Percentiles rank a stretch among this genome's conserved stretches.
phyloP scores from a whole-genome alignment of 2,113 vertebrate genomes.

The Oryzias woworae region DNA sequence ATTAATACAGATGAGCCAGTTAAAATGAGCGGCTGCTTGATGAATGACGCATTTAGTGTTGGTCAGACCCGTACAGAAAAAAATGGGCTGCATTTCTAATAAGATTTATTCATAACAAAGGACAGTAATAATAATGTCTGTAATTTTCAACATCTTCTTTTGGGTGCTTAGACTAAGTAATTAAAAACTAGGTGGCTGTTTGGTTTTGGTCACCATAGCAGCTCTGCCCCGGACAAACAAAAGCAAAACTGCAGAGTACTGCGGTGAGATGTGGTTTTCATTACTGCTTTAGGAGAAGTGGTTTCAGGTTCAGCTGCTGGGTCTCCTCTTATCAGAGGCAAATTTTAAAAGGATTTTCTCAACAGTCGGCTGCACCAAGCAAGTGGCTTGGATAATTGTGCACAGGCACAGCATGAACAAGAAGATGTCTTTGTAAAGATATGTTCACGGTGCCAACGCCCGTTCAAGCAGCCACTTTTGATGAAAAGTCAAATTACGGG shows the following conservation, averaged over 20 bases:
- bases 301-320: not conserved
- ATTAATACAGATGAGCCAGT: too few relatives aligned
- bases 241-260: not conserved
- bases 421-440: slow-evolving; percentile 9
- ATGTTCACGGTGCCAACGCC: too few relatives aligned
- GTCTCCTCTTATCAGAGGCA: not conserved
- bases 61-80: too few relatives aligned
- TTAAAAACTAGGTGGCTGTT: not conserved
- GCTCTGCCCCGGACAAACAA: not conserved
- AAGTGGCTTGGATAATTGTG: not conserved
- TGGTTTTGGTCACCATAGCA: not conserved
- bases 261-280: not conserved
- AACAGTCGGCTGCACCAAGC: not conserved
- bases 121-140: not conserved
- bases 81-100: too few relatives aligned
- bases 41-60: too few relatives aligned
- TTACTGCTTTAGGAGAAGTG: not conserved
- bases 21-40: too few relatives aligned
- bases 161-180: not conserved
- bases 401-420: not conserved
- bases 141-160: not conserved
- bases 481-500: too few relatives aligned
- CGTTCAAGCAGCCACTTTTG: too few relatives aligned
- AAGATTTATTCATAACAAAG: too few relatives aligned
- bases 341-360: not conserved